Conservation (phyloP, 2,888 invertebrate species). For the Exocentrus adspersus region DNA sequence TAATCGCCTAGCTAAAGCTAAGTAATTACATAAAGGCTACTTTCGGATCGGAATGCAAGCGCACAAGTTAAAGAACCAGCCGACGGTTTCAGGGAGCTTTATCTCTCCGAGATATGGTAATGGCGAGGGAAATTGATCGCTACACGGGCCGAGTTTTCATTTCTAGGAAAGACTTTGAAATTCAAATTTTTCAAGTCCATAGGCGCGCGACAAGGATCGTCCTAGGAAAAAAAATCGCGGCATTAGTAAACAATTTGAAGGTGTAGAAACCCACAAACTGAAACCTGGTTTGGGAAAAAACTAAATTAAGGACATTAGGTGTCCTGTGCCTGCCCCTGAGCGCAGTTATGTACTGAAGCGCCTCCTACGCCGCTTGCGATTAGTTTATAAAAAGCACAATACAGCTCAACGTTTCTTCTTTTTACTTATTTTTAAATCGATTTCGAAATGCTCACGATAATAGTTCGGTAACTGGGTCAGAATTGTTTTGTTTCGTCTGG, state of each 20-base stretch:
- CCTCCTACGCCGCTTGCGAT: no score
- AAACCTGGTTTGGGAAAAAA: no score
- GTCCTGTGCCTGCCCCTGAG: no score
- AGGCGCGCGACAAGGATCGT: no score
- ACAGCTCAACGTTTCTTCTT: slow-evolving; percentile 19
- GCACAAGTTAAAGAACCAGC: neutral
- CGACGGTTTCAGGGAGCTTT: neutral
- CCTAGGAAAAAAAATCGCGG: no score
- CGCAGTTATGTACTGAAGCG: no score
- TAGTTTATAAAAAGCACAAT: slow-evolving; percentile 15
- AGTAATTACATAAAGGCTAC: slow-evolving; percentile 13
- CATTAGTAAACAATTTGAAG: no score
- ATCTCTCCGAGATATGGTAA: neutral
- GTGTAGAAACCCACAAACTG: no score
- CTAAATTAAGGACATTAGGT: no score
- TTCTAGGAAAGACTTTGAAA: neutral
- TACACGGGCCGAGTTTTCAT: neutral
- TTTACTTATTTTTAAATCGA: slow-evolving; percentile 25
- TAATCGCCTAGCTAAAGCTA: slow-evolving; percentile 1
- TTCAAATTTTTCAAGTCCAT: no score
- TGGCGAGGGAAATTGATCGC: neutral
- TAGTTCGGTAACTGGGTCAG: slow-evolving; percentile 25
- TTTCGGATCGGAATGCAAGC: slow-evolving; percentile 12
- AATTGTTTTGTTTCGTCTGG: slow-evolving; percentile 26
- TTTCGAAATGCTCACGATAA: slow-evolving; percentile 22